phyloP scores from a whole-genome alignment of 2,113 vertebrate genomes.

The Panthera uncia region DNA sequence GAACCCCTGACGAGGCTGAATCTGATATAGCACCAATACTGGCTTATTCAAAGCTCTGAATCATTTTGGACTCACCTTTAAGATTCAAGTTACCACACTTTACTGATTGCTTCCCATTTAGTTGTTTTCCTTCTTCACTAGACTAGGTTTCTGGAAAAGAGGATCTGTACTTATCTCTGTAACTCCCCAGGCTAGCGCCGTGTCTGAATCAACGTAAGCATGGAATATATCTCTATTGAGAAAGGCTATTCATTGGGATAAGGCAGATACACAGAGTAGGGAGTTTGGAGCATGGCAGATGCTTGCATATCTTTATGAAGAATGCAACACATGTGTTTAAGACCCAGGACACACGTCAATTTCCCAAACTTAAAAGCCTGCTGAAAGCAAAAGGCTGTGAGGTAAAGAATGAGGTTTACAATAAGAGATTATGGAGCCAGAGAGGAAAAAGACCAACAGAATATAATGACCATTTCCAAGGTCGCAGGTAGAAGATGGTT shows the following conservation, averaged over 20 bases:
- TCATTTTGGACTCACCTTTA: conserved; percentile 27
- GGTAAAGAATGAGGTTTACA: not conserved
- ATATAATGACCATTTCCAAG: not conserved
- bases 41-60: not conserved
- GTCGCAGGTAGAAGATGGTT: not conserved
- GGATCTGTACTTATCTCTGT: not conserved
- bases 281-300: not conserved
- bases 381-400: not conserved
- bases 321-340: not conserved
- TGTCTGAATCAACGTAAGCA: not conserved
- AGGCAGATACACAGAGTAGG: not conserved
- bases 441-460: not conserved
- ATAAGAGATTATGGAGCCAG: not conserved
- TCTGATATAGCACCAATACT: not conserved
- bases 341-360: not conserved
- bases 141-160: not conserved
- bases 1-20: not conserved
- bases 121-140: not conserved
- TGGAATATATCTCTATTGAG: not conserved
- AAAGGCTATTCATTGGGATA: not conserved
- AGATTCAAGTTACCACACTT: not conserved
- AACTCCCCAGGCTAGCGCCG: not conserved
- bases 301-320: not conserved
- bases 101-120: not conserved
- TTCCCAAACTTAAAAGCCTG: not conserved